These are phyloP conservation scores for Clarias magur DNA, from an alignment of 2,113 vertebrate genomes.

Conservation along the genomic window DNA sequence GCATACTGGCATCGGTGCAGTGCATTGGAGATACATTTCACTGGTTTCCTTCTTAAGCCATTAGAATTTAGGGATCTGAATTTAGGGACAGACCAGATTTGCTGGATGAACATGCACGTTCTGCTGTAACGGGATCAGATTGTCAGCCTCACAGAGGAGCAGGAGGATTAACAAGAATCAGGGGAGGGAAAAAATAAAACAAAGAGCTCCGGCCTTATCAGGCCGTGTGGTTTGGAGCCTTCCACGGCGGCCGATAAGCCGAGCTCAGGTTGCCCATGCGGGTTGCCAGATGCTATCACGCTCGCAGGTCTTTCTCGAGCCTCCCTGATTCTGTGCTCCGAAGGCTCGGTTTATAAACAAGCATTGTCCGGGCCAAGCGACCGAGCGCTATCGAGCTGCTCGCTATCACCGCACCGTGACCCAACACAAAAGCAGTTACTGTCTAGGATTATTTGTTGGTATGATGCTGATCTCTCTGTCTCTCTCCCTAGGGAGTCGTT, in stretches of 20 bases:
- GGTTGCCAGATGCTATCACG: constrained; percentile 68
- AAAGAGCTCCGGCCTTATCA: constrained; percentile 51
- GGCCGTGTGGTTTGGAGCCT: constrained; percentile 52
- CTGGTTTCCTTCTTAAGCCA: background rate
- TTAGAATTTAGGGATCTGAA: background rate
- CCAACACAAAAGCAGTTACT: constrained; percentile 69
- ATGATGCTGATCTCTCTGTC: constrained; percentile 55
- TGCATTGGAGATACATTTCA: background rate
- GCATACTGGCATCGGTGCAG: background rate
- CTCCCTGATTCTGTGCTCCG: constrained; percentile 42
- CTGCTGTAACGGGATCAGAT: background rate
- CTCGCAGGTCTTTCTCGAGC: constrained; percentile 29
- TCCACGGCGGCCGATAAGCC: constrained; percentile 60
- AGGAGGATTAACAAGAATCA: constrained; percentile 23
- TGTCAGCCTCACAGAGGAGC: background rate
- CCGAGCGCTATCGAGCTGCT: constrained; percentile 56
- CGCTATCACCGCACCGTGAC: constrained; percentile 64
- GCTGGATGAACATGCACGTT: background rate
- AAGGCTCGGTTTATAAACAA: constrained; percentile 52
- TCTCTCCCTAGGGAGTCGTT: constrained; percentile 42
- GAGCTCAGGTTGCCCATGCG: constrained; percentile 56
- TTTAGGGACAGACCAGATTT: background rate
- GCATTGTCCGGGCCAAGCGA: constrained; percentile 48
- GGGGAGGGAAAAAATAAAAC: constrained; percentile 16
- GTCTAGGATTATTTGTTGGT: constrained; percentile 56